Evolutionary conservation across 2,888 invertebrate genomes (phyloP).

Genomic region (Polia nebulosa): DNA sequence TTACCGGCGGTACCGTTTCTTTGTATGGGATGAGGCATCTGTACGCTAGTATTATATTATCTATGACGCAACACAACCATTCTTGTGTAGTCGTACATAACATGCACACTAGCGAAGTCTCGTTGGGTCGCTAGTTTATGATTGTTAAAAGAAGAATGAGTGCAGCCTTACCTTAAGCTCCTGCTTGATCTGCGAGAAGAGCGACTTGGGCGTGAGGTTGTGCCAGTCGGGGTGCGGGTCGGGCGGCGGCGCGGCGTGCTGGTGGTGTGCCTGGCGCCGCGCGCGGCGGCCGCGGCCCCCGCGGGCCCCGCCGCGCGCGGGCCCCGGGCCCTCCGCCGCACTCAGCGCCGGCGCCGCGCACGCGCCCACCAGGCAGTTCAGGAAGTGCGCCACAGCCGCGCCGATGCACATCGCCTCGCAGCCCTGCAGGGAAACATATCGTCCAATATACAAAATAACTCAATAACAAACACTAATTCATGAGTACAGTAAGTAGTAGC

Average conservation of each 20-base stretch:
- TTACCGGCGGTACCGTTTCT: too few species aligned
- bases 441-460: too few species aligned
- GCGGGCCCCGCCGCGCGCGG: constrained; percentile 75
- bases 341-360: constrained; percentile 91
- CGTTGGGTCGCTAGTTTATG: too few species aligned
- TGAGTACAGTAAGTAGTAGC: too few species aligned
- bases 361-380: constrained; percentile 97
- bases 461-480: too few species aligned
- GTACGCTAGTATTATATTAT: too few species aligned
- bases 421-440: constrained; percentile 85
- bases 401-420: constrained; percentile 98
- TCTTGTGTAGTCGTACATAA: too few species aligned
- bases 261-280: constrained; percentile 82
- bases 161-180: constrained; percentile 91
- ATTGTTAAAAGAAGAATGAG: background rate
- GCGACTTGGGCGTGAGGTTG: constrained; percentile 94
- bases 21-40: too few species aligned
- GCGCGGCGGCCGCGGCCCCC: constrained; percentile 74
- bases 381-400: constrained; percentile 97
- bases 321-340: constrained; percentile 78
- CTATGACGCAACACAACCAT: too few species aligned
- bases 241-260: constrained; percentile 63
- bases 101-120: too few species aligned
- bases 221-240: constrained; percentile 94
- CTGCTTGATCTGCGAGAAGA: constrained; percentile 97